Conservation (phyloP, 2,797 vertebrate species). For the Micrastur ruficollis region DNA sequence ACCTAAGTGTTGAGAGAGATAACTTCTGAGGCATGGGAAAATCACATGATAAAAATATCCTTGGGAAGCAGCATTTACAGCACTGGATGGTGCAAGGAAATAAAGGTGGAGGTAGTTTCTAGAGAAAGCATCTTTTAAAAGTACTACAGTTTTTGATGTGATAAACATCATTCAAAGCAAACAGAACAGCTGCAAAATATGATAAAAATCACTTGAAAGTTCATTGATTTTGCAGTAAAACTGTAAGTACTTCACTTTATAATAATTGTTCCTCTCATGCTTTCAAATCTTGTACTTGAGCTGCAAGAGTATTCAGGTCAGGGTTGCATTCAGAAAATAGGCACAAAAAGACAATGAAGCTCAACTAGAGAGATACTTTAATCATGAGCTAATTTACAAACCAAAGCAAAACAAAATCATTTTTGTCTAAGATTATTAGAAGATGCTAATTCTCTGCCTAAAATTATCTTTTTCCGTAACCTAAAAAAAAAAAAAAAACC, state of each 20-base stretch:
- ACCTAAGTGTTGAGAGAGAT: not conserved
- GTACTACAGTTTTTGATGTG: slow-evolving; percentile 56
- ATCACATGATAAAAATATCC: not conserved
- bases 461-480: slow-evolving; percentile 68
- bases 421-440: slow-evolving; percentile 84
- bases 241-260: slow-evolving; percentile 81
- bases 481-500: not conserved
- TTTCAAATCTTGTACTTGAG: slow-evolving; percentile 79
- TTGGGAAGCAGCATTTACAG: not conserved
- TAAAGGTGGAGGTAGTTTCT: slow-evolving; percentile 47
- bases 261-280: slow-evolving; percentile 77
- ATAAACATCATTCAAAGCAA: slow-evolving; percentile 70
- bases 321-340: slow-evolving; percentile 70
- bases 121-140: slow-evolving; percentile 66
- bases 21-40: not conserved
- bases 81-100: not conserved
- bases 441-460: slow-evolving; percentile 78
- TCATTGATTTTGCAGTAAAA: slow-evolving; percentile 85
- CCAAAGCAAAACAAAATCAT: slow-evolving; percentile 81
- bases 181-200: slow-evolving; percentile 78
- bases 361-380: slow-evolving; percentile 79
- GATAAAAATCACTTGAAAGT: slow-evolving; percentile 83
- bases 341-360: slow-evolving; percentile 75
- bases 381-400: slow-evolving; percentile 87
- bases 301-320: slow-evolving; percentile 76